Percentiles rank a stretch among this genome's conserved stretches.
Conservation (phyloP, 2,113 vertebrate genomes). For the Zosterops hypoxanthus region DNA sequence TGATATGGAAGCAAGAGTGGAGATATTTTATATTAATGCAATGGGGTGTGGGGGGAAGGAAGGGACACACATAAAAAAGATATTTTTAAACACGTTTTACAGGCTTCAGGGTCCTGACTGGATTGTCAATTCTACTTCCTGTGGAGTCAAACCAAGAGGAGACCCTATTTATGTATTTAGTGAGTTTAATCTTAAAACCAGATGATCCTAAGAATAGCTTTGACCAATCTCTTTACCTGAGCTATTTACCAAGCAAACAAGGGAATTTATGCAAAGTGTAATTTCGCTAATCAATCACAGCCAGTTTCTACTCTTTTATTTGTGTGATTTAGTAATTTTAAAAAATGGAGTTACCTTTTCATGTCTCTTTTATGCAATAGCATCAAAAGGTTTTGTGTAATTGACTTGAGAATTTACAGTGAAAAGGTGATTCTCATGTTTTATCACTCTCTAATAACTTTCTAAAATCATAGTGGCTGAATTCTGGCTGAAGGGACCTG, state of each 20-base stretch:
- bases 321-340: neutral
- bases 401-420: neutral
- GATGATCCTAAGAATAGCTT: neutral
- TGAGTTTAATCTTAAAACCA: neutral
- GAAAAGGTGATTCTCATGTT: neutral
- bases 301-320: neutral
- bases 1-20: neutral
- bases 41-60: rapidly evolving
- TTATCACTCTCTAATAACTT: neutral
- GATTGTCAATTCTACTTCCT: neutral
- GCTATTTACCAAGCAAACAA: neutral
- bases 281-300: neutral
- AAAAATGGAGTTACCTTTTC: neutral
- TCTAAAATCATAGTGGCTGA: neutral
- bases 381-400: neutral
- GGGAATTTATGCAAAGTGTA: neutral
- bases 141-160: neutral
- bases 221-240: neutral
- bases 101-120: neutral
- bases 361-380: neutral
- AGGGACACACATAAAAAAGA: neutral
- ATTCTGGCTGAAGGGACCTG: neutral
- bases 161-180: neutral
- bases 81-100: neutral
- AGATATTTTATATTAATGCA: neutral